Percentiles rank a stretch among this genome's conserved stretches.
These are phyloP conservation scores for Pardosa pseudoannulata DNA, from an alignment of 2,888 invertebrate species.

Conservation along the genomic window DNA sequence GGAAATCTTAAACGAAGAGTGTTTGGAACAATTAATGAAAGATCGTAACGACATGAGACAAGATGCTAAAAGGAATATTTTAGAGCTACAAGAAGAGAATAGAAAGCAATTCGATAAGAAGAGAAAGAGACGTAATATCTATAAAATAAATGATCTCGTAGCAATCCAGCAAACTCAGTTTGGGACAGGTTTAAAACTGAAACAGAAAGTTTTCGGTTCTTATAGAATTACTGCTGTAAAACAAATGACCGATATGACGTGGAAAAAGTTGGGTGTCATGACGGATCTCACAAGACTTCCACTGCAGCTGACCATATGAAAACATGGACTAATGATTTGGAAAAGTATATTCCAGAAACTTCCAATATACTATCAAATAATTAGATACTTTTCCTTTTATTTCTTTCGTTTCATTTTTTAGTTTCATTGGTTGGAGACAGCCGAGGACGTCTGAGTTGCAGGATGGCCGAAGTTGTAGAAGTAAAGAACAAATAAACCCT, in stretches of 20 bases:
- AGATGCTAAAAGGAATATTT: no score
- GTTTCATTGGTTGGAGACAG: no score
- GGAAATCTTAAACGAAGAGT: not conserved
- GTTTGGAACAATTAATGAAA: no score
- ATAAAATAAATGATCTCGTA: not conserved
- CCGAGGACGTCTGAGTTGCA: no score
- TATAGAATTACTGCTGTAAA: not conserved
- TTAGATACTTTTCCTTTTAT: no score
- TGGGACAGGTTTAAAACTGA: not conserved
- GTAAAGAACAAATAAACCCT: no score
- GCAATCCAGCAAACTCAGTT: not conserved
- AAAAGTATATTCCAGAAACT: no score
- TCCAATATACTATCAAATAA: no score
- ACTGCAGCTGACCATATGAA: constrained; percentile 13
- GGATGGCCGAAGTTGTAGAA: no score
- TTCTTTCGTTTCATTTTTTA: no score
- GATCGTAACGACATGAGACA: no score
- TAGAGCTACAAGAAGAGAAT: not conserved
- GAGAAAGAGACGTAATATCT: not conserved
- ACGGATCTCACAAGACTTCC: not conserved
- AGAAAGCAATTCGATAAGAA: not conserved
- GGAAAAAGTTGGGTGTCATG: not conserved
- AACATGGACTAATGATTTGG: not conserved
- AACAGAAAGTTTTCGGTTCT: not conserved
- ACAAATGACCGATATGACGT: constrained; percentile 15